Evolutionary conservation across 2,113 vertebrate species (phyloP), one percentile per base, ranked within the genome.

Genomic region (Oceanites oceanicus): DNA sequence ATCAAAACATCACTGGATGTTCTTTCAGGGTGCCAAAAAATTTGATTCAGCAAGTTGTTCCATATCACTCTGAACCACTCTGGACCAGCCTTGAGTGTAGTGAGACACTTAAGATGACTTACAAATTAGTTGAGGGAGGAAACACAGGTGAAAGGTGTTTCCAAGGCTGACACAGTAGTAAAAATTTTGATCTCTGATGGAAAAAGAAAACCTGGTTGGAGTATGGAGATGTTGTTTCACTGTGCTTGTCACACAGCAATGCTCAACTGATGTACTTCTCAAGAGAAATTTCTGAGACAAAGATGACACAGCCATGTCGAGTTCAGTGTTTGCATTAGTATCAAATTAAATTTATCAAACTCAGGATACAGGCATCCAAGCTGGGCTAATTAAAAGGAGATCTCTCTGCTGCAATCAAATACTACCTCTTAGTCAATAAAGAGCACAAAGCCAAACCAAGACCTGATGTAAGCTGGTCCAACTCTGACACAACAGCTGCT

Each of bases 331-430:
- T 85, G 40, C 76, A 56, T 36, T 29, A 40, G 25, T 61, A 83
- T 88, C 30, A 91, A 75, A 93, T 59, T 65, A 88, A 93, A 83
- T 86, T 76, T 86, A 75, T 75, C 80, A 86, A 50, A 49, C 21
- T 68, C 30, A 7, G 40, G 30, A 63, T 40, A 68, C 34, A 89
- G 72, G 16, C 71, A 42, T 50, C 70, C 71, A 91, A 19, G 44
- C 22, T 36, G 16, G 22, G 53, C 36, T 92, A 94, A 95, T 91
- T 95, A 94, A 82, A 95, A 91, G 58, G 21, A 89, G 47, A 88
- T 82, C 45, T 58, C 7, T 2, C 59, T 76, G 40, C 80, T 76
- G 52, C 61, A 80, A 52, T 86, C 50, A 50, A 68, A 77, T 67
- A 14, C 56, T 47, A 40, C 27, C 14, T 83, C n/a, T 80, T 49